phyloP scores from a whole-genome alignment of 2,113 vertebrate genomes.

The Bubo blakistoni region DNA sequence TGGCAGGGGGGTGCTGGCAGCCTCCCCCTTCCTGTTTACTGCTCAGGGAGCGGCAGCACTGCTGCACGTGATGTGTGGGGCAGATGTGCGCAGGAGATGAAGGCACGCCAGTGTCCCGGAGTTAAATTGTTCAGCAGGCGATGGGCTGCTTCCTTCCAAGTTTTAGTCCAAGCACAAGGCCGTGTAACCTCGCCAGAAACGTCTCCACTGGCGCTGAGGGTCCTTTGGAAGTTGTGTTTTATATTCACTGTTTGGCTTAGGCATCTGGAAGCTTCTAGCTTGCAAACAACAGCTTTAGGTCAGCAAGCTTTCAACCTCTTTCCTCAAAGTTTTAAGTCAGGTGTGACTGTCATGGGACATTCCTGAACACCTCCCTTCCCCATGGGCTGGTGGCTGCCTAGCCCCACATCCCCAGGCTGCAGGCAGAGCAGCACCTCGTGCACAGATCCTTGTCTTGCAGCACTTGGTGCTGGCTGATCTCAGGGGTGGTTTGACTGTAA shows the following conservation, averaged over 20 bases:
- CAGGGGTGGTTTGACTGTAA: not conserved
- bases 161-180: not conserved
- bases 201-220: not conserved
- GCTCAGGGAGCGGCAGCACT: accelerated
- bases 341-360: too few species aligned
- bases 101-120: not conserved
- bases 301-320: accelerated
- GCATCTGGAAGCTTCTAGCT: not conserved
- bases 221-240: slow-evolving; percentile 7
- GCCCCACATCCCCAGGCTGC: not conserved
- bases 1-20: not conserved
- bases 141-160: not conserved
- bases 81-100: not conserved
- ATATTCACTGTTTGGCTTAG: not conserved
- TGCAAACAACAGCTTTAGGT: not conserved
- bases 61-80: accelerated
- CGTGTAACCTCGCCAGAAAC: not conserved
- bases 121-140: not conserved
- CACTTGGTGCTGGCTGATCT: not conserved
- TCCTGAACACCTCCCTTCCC: not conserved
- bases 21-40: not conserved
- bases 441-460: not conserved
- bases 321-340: not conserved
- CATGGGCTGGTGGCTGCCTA: not conserved
- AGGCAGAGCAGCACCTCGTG: not conserved